phyloP scores from a whole-genome alignment of 2,113 vertebrate species.

The Narcine bancroftii region DNA sequence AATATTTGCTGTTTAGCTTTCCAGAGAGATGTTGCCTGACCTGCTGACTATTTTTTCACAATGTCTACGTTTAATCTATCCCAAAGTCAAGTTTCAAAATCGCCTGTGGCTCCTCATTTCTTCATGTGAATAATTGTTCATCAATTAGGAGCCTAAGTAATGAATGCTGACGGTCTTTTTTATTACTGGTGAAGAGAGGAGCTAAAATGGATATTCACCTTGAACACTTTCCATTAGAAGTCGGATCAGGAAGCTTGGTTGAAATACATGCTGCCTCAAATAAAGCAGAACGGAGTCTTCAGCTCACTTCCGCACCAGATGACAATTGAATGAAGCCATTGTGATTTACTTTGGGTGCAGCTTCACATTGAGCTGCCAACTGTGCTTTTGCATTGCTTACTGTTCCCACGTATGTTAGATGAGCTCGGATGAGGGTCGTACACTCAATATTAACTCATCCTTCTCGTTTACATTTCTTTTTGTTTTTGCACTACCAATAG shows the following conservation, averaged over 20 bases:
- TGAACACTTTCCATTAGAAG: background rate
- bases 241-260: background rate
- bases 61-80: background rate
- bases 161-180: background rate
- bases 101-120: background rate
- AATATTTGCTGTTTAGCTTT: too few relatives aligned
- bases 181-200: background rate
- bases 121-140: background rate
- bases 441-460: background rate
- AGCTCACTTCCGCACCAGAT: background rate
- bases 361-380: background rate
- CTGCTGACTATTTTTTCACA: too few relatives aligned
- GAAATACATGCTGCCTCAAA: background rate
- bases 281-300: background rate
- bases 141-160: background rate
- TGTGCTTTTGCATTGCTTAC: background rate
- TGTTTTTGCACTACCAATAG: too few relatives aligned
- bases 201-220: background rate
- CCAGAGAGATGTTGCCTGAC: too few relatives aligned
- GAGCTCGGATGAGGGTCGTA: background rate
- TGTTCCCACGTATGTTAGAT: background rate
- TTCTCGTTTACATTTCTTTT: too few relatives aligned
- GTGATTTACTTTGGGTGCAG: background rate
- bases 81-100: background rate
- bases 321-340: background rate